phyloP scores from a whole-genome alignment of 2,888 invertebrate genomes.

The Molanna angustata region DNA sequence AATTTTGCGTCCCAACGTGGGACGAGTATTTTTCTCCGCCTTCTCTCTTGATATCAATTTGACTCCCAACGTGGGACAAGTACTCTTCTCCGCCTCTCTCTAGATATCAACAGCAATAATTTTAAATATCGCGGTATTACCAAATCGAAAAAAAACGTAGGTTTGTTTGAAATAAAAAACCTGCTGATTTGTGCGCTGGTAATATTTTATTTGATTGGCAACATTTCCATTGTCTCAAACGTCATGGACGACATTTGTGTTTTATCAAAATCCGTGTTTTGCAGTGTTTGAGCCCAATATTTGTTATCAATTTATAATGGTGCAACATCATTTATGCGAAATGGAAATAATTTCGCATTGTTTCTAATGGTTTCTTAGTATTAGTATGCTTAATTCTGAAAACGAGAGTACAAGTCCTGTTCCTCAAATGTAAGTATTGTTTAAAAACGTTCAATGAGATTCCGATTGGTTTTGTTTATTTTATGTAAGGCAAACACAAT shows the following conservation, averaged over 20 bases:
- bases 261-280: constrained; percentile 13
- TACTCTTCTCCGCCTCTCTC: no score
- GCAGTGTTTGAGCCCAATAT: constrained; percentile 17
- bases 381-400: constrained; percentile 28
- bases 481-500: no score
- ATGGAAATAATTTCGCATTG: constrained; percentile 5
- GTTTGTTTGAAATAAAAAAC: no score
- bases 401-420: constrained; percentile 23
- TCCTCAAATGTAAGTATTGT: constrained; percentile 29
- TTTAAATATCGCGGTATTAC: no score
- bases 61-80: no score
- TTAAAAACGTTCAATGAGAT: not conserved
- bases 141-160: no score
- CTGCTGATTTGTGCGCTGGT: no score
- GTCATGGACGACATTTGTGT: constrained; percentile 28
- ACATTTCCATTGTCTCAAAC: constrained; percentile 13
- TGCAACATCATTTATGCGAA: constrained; percentile 8
- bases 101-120: no score
- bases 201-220: constrained; percentile 11
- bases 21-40: no score
- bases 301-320: constrained; percentile 10
- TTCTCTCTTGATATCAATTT: no score
- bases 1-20: no score
- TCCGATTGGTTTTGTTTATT: not conserved
- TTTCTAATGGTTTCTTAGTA: constrained; percentile 19